Base-by-base conservation (phyloP, 1,140 invertebrate genomes). In the Brachionus paranguensis region DNA sequence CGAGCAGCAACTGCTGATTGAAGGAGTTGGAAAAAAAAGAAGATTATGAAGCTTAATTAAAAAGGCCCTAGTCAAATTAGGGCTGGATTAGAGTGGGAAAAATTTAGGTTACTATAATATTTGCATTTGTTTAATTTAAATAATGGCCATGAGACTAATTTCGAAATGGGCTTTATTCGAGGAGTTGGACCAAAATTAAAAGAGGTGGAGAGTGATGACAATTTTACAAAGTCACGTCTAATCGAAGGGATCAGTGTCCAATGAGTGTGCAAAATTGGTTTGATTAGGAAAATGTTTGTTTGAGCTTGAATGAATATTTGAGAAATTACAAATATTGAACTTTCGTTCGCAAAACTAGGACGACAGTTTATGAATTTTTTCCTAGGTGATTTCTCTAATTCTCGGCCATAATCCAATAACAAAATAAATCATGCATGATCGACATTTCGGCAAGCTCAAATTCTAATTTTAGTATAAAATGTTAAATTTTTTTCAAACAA, bases 31-130 rank as follows among this genome's bases (percentile, higher is more conserved):
- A 3, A 29, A 37, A 37, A 37, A 37, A 37, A 37, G 6, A 37
- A 37, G 33, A 37, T 37, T 29, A 29, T 29, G 3, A 29, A 29
- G 27, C 27, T 29, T 29, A 29, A 29, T 29, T 29, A 29, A 29
- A 29, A 29, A 60, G 53, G 10, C n/a, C 20, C 53, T 10, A 60
- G 17, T 60, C 27, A 60, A 60, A 60, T 24, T 24, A 60, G 45
- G 53, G 10, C 8, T 10, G n/a, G 53, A 60, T 60, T 60, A 60
- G 20, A 60, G n/a, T 60, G 20, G 53, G 17, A 45, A 45, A 43
- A 47, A 70, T 33, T 41, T 72, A 72, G 68, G 68, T 72, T 72
- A 72, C 68, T 72, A 45, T 72, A 72, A 72, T 72, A 72, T 72
- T 72, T 72, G 33, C 12, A 43, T 41, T 72, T 68, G 33, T 68